Base-by-base conservation (phyloP, 2,113 vertebrate genomes). In the Zosterops japonicus region DNA sequence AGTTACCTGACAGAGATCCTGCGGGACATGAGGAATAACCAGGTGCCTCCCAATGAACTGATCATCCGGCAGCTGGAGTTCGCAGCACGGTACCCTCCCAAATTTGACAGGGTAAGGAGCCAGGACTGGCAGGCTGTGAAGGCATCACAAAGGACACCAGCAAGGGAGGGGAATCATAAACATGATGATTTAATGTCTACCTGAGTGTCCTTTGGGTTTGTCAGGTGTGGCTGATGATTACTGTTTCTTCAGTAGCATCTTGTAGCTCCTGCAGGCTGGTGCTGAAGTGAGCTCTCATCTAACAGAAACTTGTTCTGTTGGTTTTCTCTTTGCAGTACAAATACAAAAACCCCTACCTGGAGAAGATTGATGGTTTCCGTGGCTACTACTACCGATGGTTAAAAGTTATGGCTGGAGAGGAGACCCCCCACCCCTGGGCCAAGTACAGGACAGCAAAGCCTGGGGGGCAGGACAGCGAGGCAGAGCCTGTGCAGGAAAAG, bases 341-440 rank as follows among this genome's bases (percentile, higher is more conserved):
- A 91, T 97, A 94, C 42, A 99, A 98, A 95, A 99, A 99, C 97
- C 97, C 91, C 5, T 99, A 99, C 75, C 87, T 99, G 96, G 98
- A 99, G 89, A 99, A 99, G 90, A 99, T 99, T 0, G 98, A 99
- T 42, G 99, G 99, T 41, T 99, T 99, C 91, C 98, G 99, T 42
- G 98, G 98, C 88, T 99, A 98, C 97, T 99, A 99, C 92, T 97
- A 98, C 87, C 81, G 97, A n/a, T 99, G 99, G 99, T 94, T 99
- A 68, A 98, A 97, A 83, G 71, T 93, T 27, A 98, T 98, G 98
- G 98, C 98, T 9, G 99, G 97, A 74, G 97, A 98, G 85, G 98
- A 98, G 71, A 96, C 97, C 2, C 98, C 98, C 3, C 98, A 98
- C 68, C 98, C 98, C 3, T 98, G 98, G 98, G 96, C 97, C 44